A percentile compares a stretch with the other conserved stretches of the same genome.
phyloP scores from a whole-genome alignment of 2,888 invertebrate species.

The Dolomedes plantarius region DNA sequence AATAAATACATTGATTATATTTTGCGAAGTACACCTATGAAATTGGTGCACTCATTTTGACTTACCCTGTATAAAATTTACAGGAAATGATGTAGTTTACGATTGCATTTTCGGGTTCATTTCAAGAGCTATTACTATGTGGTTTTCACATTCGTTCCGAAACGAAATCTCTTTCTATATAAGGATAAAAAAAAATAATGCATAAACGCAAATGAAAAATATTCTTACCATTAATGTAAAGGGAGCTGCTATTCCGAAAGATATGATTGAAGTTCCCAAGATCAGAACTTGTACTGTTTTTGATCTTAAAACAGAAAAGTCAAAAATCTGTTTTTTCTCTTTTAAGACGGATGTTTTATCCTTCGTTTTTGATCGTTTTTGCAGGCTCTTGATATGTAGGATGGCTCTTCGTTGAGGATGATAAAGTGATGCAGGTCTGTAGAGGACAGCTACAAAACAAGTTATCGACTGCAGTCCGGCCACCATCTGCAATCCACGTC shows the following conservation, averaged over 20 bases:
- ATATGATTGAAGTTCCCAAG: conserved; percentile 86
- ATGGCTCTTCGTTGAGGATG: conserved; percentile 72
- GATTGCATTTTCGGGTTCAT: too few species aligned
- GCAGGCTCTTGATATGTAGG: conserved; percentile 70
- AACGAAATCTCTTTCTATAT: too few species aligned
- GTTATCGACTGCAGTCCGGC: conserved; percentile 46
- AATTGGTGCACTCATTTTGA: too few species aligned
- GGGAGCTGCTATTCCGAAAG: conserved; percentile 90
- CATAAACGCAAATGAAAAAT: too few species aligned
- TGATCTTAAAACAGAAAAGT: conserved; percentile 88
- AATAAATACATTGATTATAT: too few species aligned
- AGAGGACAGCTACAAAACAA: conserved; percentile 49
- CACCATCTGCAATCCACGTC: conserved; percentile 59
- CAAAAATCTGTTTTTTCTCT: conserved; percentile 85
- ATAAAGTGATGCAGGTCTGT: conserved; percentile 66
- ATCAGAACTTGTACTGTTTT: conserved; percentile 89
- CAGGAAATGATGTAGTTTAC: too few species aligned
- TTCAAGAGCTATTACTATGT: too few species aligned
- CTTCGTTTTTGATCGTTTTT: conserved; percentile 53
- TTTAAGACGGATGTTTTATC: conserved; percentile 26
- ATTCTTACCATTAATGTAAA: conserved; percentile 84
- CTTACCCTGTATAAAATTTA: too few species aligned
- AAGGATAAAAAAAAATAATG: too few species aligned
- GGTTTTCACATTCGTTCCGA: too few species aligned
- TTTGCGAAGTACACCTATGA: too few species aligned